Evolutionary conservation across 1,140 invertebrate species (phyloP).

Genomic region (Plodia interpunctella): DNA sequence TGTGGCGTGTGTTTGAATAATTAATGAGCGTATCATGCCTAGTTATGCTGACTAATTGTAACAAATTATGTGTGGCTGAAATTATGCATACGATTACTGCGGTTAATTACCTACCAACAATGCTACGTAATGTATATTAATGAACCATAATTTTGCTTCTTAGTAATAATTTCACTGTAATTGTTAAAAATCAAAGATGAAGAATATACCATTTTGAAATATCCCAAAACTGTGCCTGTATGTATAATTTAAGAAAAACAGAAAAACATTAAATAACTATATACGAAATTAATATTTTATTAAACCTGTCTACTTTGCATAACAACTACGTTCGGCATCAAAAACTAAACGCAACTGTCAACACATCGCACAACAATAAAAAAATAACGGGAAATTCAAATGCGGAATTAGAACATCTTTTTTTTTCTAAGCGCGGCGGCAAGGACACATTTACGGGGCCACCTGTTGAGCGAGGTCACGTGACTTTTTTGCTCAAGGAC

Average conservation of each 20-base stretch:
- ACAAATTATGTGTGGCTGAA: conserved; percentile 1
- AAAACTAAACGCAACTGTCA: no score
- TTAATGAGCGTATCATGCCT: conserved; percentile 4
- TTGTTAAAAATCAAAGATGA: no score
- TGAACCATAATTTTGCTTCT: background rate
- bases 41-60: conserved; percentile 2
- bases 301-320: no score
- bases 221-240: no score
- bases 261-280: no score
- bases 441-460: conserved; percentile 65
- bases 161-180: no score
- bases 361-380: conserved; percentile 15
- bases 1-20: background rate
- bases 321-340: no score
- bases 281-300: no score
- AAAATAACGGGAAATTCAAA: conserved; percentile 25
- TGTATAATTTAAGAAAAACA: no score
- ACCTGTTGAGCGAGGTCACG: conserved; percentile 71
- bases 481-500: conserved; percentile 76
- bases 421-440: conserved; percentile 54
- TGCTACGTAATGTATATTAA: conserved; percentile 21
- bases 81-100: conserved; percentile 1
- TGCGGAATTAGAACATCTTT: conserved; percentile 25
- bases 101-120: conserved; percentile 11
- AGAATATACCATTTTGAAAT: no score